phyloP scores from a whole-genome alignment of 2,888 invertebrate genomes.

The Clitarchus hookeri region DNA sequence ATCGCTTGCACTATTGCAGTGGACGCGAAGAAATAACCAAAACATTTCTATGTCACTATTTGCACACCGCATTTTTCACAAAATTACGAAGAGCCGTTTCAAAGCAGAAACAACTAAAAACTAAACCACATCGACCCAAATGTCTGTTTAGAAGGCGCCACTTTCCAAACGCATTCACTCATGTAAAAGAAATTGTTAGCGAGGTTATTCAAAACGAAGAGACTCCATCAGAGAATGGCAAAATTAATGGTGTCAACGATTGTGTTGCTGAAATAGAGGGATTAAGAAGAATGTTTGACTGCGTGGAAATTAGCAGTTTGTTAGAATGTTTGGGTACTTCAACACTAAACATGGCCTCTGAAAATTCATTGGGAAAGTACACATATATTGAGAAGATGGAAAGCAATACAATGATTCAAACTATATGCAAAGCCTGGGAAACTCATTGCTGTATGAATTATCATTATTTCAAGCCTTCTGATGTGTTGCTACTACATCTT shows the following conservation, averaged over 20 bases:
- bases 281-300: background rate
- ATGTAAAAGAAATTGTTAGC: background rate
- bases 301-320: background rate
- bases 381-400: background rate
- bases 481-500: background rate
- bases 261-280: background rate
- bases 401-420: background rate
- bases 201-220: background rate
- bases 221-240: background rate
- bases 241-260: background rate
- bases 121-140: background rate
- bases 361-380: background rate
- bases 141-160: background rate
- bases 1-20: background rate
- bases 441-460: background rate
- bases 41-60: background rate
- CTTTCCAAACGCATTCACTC: background rate
- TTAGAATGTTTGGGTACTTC: background rate
- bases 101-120: background rate
- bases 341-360: background rate
- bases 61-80: background rate
- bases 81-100: background rate
- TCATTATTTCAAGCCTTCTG: background rate
- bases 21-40: background rate
- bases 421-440: background rate